Base-by-base conservation (phyloP, 2,113 vertebrate species). In the Miniopterus natalensis region DNA sequence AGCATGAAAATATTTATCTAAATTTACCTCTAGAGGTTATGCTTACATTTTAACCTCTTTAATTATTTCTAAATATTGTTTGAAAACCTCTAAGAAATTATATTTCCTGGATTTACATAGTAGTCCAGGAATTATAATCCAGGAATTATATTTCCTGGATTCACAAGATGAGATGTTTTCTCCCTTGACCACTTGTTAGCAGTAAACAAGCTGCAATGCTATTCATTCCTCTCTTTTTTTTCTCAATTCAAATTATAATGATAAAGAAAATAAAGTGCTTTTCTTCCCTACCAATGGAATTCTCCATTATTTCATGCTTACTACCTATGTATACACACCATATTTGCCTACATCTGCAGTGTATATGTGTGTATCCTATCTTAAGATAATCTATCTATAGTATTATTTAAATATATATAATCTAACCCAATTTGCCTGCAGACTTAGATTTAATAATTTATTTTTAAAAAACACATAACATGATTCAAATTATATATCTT, bases 61-160 rank as follows among this genome's bases (percentile, higher is more conserved):
- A 74, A 84, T 83, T 81, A 95, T 73, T 96, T 65, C 15, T 53
- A 29, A 81, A 83, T 77, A 55, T 66, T 70, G 4, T 74, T 53
- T 51, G 14, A 11, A 15, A 27, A 83, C 13, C 4, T 47, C 36
- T 66, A 7, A 21, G 3, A 0, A 53, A 49, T 31, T 71, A 25
- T 57, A 80, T 75, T 65, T 63, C 3, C 36, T 84, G 20, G 18
- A 73, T n/a, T 96, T 8, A 78, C 7, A 21, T 11, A 59, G 2
- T 49, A 77, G 27, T 66, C 36, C 36, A 36, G 36, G 36, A 36
- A 36, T 36, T 36, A 36, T 36, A 36, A 36, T 36, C 36, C 36
- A 21, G 3, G 1, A 53, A 49, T 31, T 71, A 25, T 57, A 80
- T 75, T 65, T 63, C 3, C 36, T 84, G 20, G 18, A 73, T 25